Base-by-base conservation (phyloP, 2,113 vertebrate genomes). In the Poicephalus gulielmi region DNA sequence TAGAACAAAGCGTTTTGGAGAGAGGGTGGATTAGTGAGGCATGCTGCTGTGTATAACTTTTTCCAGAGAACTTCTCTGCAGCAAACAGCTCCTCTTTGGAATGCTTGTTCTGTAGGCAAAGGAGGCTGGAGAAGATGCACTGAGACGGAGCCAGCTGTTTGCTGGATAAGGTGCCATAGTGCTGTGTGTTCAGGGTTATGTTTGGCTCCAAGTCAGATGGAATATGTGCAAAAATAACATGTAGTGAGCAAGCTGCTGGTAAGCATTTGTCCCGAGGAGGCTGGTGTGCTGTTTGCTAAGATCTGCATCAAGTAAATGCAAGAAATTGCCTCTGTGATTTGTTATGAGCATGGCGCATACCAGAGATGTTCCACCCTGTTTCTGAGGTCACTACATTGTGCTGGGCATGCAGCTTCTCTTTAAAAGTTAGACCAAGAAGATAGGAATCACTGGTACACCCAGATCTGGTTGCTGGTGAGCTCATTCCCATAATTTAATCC, bases 201-300 rank as follows among this genome's bases (percentile, higher is more conserved):
- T 69, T 88, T 13, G 3, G 33, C 77, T 84, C 73, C 6, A 43
- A 78, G 24, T 55, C 81, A 68, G 52, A 33, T 82, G 47, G 80
- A 79, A 10, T 41, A 27, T 23, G 22, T 44, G 35, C 47, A 89
- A 55, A 91, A 95, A 62, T 55, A 81, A 88, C 27, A 15, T 0
- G 5, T 39, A 68, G 31, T 6, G 46, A 52, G 83, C 64, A 69
- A 89, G 27, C 55, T 86, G 35, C 46, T 33, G 50, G 39, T 82
- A 52, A 57, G 19, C 0, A 0, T 47, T 86, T 55, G 46, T 87
- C 52, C 47, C 0, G 0, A 47, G 60, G 66, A 75, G 7, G 4
- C 57, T 82, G 86, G 8, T 64, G 47, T 5, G 11, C 83, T 3
- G 0, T 68, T 86, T 59, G 46, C 24, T 37, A 46, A 52, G 16